These are phyloP conservation scores for Trachymyrmex septentrionalis DNA, from an alignment of 1,140 invertebrate genomes.

Conservation along the genomic window DNA sequence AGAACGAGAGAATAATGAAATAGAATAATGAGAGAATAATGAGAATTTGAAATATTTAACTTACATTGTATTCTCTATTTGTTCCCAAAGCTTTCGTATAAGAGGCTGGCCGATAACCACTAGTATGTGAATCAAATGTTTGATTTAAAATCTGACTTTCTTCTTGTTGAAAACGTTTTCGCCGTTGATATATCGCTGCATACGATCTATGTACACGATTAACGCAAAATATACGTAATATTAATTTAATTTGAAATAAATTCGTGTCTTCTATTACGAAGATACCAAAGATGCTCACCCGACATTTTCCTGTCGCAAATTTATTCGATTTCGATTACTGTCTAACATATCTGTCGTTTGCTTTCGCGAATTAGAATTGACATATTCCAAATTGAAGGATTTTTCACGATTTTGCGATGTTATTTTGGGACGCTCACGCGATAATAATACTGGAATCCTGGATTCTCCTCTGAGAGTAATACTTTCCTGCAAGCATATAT, in stretches of 20 bases:
- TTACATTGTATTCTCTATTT: constrained; percentile 60
- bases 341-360: constrained; percentile 36
- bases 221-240: neutral
- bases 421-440: constrained; percentile 66
- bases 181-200: constrained; percentile 51
- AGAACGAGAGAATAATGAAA: neutral
- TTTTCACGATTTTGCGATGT: constrained; percentile 51
- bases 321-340: constrained; percentile 27
- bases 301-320: constrained; percentile 56
- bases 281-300: constrained; percentile 50
- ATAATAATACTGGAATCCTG: constrained; percentile 75
- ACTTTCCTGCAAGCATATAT: constrained; percentile 59
- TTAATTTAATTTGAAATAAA: constrained; percentile 24
- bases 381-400: constrained; percentile 47
- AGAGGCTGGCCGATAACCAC: constrained; percentile 5
- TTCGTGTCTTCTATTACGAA: neutral
- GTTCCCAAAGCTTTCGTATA: constrained; percentile 27
- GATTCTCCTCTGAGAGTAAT: constrained; percentile 71
- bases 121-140: constrained; percentile 53
- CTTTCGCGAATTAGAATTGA: constrained; percentile 48
- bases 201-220: constrained; percentile 44
- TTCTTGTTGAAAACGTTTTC: constrained; percentile 65
- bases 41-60: neutral
- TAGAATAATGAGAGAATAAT: neutral
- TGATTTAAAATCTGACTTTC: constrained; percentile 46